phyloP scores from a whole-genome alignment of 2,797 vertebrate genomes.

The Macropus fuliginosus region DNA sequence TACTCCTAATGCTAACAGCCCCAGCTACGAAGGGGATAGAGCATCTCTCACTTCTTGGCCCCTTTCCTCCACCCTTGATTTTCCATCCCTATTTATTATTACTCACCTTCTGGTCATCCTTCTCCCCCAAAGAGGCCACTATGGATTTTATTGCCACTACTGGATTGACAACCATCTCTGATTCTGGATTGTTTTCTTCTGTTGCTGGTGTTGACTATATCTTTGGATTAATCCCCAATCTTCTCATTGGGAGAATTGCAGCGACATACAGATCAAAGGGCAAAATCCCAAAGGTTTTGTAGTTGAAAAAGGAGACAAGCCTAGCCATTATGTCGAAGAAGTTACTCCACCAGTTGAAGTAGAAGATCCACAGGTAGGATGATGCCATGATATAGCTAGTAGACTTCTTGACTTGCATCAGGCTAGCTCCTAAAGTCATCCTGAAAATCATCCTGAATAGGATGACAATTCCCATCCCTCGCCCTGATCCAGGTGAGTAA shows the following conservation, averaged over 20 bases:
- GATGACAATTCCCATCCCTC: constrained; percentile 6
- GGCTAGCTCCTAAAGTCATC: constrained; percentile 57
- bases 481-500: constrained; percentile 65
- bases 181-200: neutral
- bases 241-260: constrained; percentile 23
- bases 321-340: constrained; percentile 56
- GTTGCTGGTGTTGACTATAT: neutral
- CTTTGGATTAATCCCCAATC: constrained; percentile 59
- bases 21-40: neutral
- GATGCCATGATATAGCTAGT: neutral
- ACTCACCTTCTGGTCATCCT: neutral
- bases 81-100: neutral
- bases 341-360: constrained; percentile 66
- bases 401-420: constrained; percentile 64
- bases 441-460: constrained; percentile 24
- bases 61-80: constrained; percentile 19
- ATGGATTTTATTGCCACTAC: neutral
- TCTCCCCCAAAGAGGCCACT: neutral
- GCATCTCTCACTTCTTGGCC: neutral
- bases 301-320: constrained; percentile 68
- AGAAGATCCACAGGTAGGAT: constrained; percentile 50
- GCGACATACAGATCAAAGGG: neutral
- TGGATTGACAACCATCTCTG: neutral
- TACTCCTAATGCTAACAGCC: neutral
- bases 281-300: constrained; percentile 27